Evolutionary conservation across 2,113 vertebrate species (phyloP).

Genomic region (Ceratotherium simum): DNA sequence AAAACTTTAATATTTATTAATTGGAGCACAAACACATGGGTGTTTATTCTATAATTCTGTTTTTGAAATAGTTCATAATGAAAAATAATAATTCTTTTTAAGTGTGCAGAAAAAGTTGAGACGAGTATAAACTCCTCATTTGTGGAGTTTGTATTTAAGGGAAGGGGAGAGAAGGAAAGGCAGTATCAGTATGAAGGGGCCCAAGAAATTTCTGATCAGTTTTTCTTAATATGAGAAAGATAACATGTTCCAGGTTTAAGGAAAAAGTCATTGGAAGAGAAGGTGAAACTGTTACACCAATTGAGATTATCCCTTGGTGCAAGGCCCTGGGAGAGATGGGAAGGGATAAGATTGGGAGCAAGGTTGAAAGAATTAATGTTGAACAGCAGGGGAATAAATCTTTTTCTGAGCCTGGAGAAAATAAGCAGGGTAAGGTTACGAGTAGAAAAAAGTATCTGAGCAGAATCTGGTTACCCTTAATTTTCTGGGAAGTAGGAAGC

Average conservation of each 20-base stretch:
- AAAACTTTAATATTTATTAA: not conserved
- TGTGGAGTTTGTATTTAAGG: not conserved
- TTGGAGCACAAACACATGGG: not conserved
- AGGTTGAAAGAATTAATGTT: not conserved
- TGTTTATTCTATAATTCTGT: not conserved
- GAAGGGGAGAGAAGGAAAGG: not conserved
- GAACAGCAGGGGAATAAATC: not conserved
- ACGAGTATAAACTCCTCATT: slow-evolving; percentile 1
- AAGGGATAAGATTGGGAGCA: not conserved
- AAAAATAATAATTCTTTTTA: not conserved
- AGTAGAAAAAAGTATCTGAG: not conserved
- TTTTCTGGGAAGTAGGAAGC: not conserved
- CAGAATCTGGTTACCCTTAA: not conserved
- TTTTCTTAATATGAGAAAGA: not conserved
- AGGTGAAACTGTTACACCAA: not conserved
- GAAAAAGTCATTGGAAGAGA: not conserved
- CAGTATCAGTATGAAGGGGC: not conserved
- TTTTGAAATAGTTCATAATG: not conserved
- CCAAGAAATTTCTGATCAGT: not conserved
- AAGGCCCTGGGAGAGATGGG: not conserved
- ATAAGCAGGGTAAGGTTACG: not conserved
- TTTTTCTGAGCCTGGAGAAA: not conserved
- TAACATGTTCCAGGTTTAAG: not conserved
- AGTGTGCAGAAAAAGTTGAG: not conserved
- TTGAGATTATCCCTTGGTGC: not conserved